These are phyloP conservation scores for Discoglossus pictus DNA, from an alignment of 2,797 vertebrate species.

Conservation along the genomic window DNA sequence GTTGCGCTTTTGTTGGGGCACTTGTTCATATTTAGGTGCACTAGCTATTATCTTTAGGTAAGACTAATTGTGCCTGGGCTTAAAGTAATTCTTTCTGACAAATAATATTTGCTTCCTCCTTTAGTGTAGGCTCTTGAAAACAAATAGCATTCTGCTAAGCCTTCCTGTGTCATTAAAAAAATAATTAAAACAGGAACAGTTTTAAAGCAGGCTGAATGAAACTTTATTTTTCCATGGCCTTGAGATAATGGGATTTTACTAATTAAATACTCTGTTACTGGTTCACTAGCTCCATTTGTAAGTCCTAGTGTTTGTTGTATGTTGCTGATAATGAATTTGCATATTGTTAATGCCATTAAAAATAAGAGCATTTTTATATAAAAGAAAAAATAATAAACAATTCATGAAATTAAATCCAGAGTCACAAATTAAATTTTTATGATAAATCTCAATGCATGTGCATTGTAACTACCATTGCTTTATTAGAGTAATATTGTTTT, in stretches of 20 bases:
- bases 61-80: conserved; percentile 34
- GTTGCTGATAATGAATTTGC: conserved; percentile 44
- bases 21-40: no score
- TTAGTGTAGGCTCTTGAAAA: conserved; percentile 40
- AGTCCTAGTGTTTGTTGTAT: conserved; percentile 39
- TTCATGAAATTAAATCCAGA: neutral
- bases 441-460: no score
- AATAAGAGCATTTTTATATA: conserved; percentile 12
- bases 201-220: conserved; percentile 42
- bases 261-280: conserved; percentile 49
- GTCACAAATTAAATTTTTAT: no score
- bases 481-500: no score
- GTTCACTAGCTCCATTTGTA: conserved; percentile 48
- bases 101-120: conserved; percentile 17
- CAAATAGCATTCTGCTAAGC: conserved; percentile 27
- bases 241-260: conserved; percentile 49
- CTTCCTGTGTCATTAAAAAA: conserved; percentile 51
- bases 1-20: no score
- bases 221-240: conserved; percentile 51
- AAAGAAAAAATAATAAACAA: no score
- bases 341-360: conserved; percentile 24
- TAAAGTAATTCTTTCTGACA: neutral
- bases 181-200: conserved; percentile 49
- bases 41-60: neutral
- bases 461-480: no score